These are phyloP conservation scores for Meiosimyza platycephala DNA, from an alignment of 2,888 invertebrate genomes.

Conservation along the genomic window DNA sequence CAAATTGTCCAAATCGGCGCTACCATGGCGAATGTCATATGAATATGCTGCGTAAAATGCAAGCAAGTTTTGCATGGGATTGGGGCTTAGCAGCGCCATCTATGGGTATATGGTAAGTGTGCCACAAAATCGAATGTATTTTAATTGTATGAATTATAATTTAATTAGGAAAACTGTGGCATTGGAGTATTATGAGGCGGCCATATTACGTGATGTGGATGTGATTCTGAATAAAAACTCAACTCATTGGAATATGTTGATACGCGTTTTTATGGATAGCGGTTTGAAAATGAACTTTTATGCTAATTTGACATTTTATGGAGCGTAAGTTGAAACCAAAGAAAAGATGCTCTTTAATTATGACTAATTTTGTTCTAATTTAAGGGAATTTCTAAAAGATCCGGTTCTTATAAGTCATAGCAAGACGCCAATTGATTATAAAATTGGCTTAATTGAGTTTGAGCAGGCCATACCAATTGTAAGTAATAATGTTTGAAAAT, in stretches of 20 bases:
- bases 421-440: slow-evolving; percentile 51
- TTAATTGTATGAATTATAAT: slow-evolving; percentile 24
- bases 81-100: slow-evolving; percentile 98
- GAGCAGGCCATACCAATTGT: slow-evolving; percentile 60
- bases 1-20: slow-evolving; percentile 78
- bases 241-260: slow-evolving; percentile 68
- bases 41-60: slow-evolving; percentile 93
- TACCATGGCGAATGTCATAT: slow-evolving; percentile 94
- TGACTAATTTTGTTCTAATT: neutral
- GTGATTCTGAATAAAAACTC: slow-evolving; percentile 55
- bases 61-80: slow-evolving; percentile 96
- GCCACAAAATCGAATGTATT: neutral
- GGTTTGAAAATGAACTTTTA: slow-evolving; percentile 58
- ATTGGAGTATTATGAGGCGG: slow-evolving; percentile 75
- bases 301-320: slow-evolving; percentile 61
- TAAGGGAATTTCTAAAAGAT: slow-evolving; percentile 61
- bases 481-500: slow-evolving; percentile 40
- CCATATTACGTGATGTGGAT: slow-evolving; percentile 74
- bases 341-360: neutral
- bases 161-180: slow-evolving; percentile 73
- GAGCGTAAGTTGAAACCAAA: slow-evolving; percentile 56
- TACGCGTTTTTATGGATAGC: slow-evolving; percentile 67
- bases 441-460: slow-evolving; percentile 59
- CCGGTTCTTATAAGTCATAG: slow-evolving; percentile 54
- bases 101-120: slow-evolving; percentile 86